Evolutionary conservation across 2,888 invertebrate genomes (phyloP).

Genomic region (Seira musarum): DNA sequence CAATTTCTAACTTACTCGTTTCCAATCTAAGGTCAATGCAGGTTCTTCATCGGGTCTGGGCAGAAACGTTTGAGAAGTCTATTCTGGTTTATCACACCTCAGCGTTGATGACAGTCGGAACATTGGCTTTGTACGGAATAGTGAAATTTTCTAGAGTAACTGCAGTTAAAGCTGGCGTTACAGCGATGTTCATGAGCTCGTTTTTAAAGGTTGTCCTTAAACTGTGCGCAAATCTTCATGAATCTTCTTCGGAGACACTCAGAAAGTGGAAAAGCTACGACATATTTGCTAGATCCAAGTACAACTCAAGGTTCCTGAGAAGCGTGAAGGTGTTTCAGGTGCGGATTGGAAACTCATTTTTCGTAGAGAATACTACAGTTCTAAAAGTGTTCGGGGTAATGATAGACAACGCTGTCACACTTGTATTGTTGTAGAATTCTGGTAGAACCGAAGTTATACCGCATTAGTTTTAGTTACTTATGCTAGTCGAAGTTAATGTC

Average conservation of each 20-base stretch:
- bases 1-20: too few relatives aligned
- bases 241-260: neutral
- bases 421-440: neutral
- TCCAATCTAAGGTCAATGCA: too few relatives aligned
- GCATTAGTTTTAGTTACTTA: too few relatives aligned
- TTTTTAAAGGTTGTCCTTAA: neutral
- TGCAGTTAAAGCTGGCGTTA: neutral
- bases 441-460: too few relatives aligned
- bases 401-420: neutral
- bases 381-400: neutral
- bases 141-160: neutral
- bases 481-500: too few relatives aligned
- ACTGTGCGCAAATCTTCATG: neutral
- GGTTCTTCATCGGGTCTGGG: too few relatives aligned
- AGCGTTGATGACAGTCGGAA: too few relatives aligned
- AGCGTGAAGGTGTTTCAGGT: neutral
- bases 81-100: too few relatives aligned
- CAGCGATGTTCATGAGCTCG: neutral
- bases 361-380: neutral
- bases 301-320: neutral
- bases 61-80: too few relatives aligned
- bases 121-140: too few relatives aligned
- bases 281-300: neutral
- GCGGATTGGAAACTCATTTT: neutral
- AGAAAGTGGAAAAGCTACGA: neutral